Evolutionary conservation across 30 jellyfish, hydroid and myxozoan species (phyloP).

Genomic region (Hydractinia echinata): DNA sequence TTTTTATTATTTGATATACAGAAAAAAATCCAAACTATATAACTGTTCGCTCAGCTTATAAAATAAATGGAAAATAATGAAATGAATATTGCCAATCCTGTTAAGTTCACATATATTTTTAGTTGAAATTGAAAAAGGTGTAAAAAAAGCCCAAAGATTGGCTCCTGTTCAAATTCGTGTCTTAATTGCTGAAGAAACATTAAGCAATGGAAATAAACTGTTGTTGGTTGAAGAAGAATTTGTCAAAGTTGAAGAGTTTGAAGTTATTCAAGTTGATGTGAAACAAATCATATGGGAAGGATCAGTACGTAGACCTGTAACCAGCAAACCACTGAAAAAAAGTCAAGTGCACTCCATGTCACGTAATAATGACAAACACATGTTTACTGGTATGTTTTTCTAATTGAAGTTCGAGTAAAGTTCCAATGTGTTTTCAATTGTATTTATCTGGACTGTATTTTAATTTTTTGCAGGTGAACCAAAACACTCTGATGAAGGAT

Average conservation of each 20-base stretch:
- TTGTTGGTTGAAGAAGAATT: constrained; percentile 27
- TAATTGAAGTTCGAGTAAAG: background rate
- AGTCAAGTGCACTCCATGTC: background rate
- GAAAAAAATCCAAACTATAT: no score
- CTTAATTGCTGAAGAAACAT: background rate
- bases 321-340: background rate
- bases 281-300: constrained; percentile 15
- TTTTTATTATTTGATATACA: no score
- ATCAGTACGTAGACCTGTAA: background rate
- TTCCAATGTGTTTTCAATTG: background rate
- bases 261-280: constrained; percentile 3
- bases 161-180: constrained; percentile 29
- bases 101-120: background rate
- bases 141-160: constrained; percentile 14
- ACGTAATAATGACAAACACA: background rate
- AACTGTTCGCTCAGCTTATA: no score
- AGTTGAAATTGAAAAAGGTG: constrained; percentile 27
- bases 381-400: background rate
- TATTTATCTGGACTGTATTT: background rate
- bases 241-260: background rate
- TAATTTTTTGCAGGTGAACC: background rate
- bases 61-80: no score
- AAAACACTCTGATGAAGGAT: background rate
- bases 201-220: background rate
- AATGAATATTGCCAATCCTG: no score